These are phyloP conservation scores for Platyrinchus mystaceus DNA, from an alignment of 2,797 vertebrate genomes.

Conservation along the genomic window DNA sequence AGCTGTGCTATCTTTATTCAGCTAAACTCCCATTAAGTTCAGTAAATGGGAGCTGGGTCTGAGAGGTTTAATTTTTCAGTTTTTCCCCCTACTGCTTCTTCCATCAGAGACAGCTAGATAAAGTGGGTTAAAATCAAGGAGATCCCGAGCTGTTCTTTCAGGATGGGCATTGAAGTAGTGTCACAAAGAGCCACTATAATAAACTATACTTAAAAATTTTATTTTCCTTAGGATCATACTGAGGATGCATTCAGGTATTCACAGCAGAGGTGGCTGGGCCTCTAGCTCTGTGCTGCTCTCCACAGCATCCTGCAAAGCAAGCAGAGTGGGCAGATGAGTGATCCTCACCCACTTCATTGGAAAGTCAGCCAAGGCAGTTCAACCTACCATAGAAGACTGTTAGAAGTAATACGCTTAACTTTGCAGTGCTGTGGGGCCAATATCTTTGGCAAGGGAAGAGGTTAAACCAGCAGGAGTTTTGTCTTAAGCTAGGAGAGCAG, in stretches of 20 bases:
- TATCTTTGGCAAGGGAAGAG: conserved; percentile 8
- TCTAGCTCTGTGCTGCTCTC: not conserved
- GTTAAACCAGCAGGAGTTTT: conserved; percentile 15
- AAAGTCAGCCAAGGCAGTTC: not conserved
- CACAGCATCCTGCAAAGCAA: not conserved
- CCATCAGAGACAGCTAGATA: not conserved
- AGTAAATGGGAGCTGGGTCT: not conserved
- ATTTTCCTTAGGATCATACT: not conserved
- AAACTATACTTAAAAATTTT: not conserved
- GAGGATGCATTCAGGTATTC: not conserved
- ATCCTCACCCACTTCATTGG: not conserved
- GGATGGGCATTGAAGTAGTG: not conserved
- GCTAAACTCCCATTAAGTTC: not conserved
- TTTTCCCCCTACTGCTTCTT: not conserved
- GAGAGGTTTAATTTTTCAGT: not conserved
- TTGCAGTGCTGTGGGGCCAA: not conserved
- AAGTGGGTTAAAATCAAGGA: not conserved
- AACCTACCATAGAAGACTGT: not conserved
- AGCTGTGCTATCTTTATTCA: not conserved
- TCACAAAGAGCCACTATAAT: not conserved
- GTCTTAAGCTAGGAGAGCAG: conserved; percentile 4
- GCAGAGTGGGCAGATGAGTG: not conserved
- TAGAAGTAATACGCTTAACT: conserved; percentile 20
- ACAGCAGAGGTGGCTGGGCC: not conserved
- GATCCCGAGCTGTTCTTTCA: not conserved